Conservation (phyloP, 2,113 vertebrate species). For the Petroica traversi region DNA sequence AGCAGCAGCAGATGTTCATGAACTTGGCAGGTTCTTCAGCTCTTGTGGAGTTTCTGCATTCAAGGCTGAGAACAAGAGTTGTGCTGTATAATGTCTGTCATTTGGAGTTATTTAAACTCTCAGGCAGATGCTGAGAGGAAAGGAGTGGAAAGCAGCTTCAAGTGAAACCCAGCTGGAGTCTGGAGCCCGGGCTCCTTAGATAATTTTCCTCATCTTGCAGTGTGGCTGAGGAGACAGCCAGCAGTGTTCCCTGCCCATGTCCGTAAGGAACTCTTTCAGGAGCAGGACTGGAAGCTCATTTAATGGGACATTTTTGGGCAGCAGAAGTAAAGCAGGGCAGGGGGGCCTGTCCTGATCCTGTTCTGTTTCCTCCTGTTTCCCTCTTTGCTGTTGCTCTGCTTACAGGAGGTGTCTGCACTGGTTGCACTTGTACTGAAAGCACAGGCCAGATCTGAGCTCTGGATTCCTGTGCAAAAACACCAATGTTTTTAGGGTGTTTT, state of each 20-base stretch:
- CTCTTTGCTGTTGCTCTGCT: not conserved
- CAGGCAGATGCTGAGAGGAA: not conserved
- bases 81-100: not conserved
- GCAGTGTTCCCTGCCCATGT: not conserved
- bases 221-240: not conserved
- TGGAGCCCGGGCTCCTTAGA: not conserved
- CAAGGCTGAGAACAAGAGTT: not conserved
- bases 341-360: not conserved
- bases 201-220: not conserved
- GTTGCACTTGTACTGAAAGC: not conserved
- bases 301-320: not conserved
- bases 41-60: not conserved
- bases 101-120: not conserved
- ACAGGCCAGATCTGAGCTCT: not conserved
- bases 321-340: not conserved
- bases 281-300: not conserved
- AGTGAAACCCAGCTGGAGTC: not conserved
- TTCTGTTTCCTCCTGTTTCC: not conserved
- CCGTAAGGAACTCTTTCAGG: not conserved
- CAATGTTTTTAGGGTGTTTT: not conserved
- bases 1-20: not conserved
- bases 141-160: not conserved
- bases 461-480: not conserved
- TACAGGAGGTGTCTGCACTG: accelerated
- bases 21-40: not conserved